Evolutionary conservation across 2,797 vertebrate genomes (phyloP).

Genomic region (Rhodeus uyekii): DNA sequence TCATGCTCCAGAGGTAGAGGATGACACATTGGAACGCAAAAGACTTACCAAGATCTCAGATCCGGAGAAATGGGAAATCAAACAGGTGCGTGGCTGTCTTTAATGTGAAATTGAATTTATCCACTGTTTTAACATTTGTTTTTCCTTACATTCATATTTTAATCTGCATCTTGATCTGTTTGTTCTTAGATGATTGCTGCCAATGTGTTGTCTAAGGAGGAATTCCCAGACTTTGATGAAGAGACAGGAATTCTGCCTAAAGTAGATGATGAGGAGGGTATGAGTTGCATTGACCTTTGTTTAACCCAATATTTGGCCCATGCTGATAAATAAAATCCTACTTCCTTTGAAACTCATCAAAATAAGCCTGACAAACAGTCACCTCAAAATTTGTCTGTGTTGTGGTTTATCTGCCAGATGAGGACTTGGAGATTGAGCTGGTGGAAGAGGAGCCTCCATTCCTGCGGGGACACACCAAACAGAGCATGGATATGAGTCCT

Average conservation of each 20-base stretch:
- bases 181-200: constrained; percentile 93
- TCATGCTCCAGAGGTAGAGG: constrained; percentile 90
- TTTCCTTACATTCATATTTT: background rate
- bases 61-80: constrained; percentile 98
- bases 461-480: constrained; percentile 95
- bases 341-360: background rate
- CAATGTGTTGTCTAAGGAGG: constrained; percentile 97
- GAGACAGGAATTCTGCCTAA: constrained; percentile 98
- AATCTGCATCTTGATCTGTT: background rate
- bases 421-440: constrained; percentile 96
- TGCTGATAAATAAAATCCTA: background rate
- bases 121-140: background rate
- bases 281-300: background rate
- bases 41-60: constrained; percentile 97
- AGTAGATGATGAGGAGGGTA: constrained; percentile 98
- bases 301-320: background rate
- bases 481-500: constrained; percentile 99
- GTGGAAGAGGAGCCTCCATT: constrained; percentile 98
- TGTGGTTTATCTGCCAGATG: constrained; percentile 76
- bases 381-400: background rate
- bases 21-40: constrained; percentile 92
- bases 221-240: constrained; percentile 98
- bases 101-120: background rate
- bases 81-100: constrained; percentile 80
- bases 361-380: constrained; percentile 9